Evolutionary conservation across 1,140 invertebrate genomes (phyloP).

Genomic region (Bemisia tabaci): DNA sequence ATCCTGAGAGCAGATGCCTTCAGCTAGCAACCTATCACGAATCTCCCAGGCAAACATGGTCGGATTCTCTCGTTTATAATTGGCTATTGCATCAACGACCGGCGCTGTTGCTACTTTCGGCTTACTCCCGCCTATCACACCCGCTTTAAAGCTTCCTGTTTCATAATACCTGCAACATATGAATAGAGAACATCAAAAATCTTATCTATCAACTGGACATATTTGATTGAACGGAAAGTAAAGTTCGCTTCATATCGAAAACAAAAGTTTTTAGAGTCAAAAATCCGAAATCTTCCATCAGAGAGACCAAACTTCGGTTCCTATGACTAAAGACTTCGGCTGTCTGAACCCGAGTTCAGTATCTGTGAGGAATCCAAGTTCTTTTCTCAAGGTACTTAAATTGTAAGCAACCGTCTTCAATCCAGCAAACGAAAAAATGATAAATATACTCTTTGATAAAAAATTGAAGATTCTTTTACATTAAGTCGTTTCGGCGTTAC

Average conservation of each 20-base stretch:
- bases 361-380: too few relatives aligned
- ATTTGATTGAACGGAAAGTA: neutral
- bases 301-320: too few relatives aligned
- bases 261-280: too few relatives aligned
- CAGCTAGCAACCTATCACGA: constrained; percentile 84
- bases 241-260: constrained; percentile 9
- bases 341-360: too few relatives aligned
- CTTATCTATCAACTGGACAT: constrained; percentile 2
- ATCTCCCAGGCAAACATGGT: constrained; percentile 99
- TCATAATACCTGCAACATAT: constrained; percentile 91
- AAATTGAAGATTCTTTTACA: too few relatives aligned
- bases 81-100: constrained; percentile 95
- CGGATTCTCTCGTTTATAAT: constrained; percentile 97
- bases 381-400: too few relatives aligned
- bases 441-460: too few relatives aligned
- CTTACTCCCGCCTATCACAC: constrained; percentile 97
- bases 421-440: too few relatives aligned
- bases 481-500: too few relatives aligned
- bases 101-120: constrained; percentile 98
- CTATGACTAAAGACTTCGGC: too few relatives aligned
- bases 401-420: too few relatives aligned
- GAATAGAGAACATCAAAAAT: constrained; percentile 18
- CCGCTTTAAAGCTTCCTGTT: constrained; percentile 96
- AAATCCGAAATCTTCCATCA: too few relatives aligned
- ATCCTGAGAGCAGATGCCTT: constrained; percentile 95